Conservation (phyloP, 2,888 invertebrate species). For the Drymonia ruficornis region DNA sequence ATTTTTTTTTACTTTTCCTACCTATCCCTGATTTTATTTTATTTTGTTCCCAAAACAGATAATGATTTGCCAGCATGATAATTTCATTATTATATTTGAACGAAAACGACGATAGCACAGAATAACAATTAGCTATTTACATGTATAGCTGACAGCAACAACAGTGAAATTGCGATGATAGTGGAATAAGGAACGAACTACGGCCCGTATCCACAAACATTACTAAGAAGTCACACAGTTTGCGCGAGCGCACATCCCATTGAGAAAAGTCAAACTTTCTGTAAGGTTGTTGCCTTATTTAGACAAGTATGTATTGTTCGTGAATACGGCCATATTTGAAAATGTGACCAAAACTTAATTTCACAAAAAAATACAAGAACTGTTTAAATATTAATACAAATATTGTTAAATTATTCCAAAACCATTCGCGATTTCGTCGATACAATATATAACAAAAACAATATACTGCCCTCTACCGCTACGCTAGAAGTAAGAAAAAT, state of each 20-base stretch:
- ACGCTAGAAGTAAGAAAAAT: conserved; percentile 81
- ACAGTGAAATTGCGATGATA: conserved; percentile 45
- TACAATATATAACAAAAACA: conserved; percentile 47
- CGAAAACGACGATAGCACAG: conserved; percentile 17
- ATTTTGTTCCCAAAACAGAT: conserved; percentile 78
- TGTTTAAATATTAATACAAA: background rate
- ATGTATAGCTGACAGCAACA: conserved; percentile 47
- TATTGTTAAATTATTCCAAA: conserved; percentile 18
- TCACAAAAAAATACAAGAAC: background rate
- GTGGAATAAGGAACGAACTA: conserved; percentile 46
- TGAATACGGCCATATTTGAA: too few relatives aligned
- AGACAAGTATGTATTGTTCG: too few relatives aligned
- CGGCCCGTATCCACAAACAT: too few relatives aligned
- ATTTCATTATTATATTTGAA: conserved; percentile 28
- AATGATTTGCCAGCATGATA: conserved; percentile 56
- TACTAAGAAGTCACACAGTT: too few relatives aligned
- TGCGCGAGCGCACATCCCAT: too few relatives aligned
- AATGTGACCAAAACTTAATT: background rate
- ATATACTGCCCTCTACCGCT: conserved; percentile 52
- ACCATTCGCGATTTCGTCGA: conserved; percentile 26
- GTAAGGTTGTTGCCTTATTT: too few relatives aligned
- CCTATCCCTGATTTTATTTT: conserved; percentile 40
- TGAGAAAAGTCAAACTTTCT: too few relatives aligned
- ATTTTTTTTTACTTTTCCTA: conserved; percentile 25
- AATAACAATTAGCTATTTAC: conserved; percentile 37